These are phyloP conservation scores for Lycaon pictus DNA, from an alignment of 2,113 vertebrate species.

Conservation along the genomic window DNA sequence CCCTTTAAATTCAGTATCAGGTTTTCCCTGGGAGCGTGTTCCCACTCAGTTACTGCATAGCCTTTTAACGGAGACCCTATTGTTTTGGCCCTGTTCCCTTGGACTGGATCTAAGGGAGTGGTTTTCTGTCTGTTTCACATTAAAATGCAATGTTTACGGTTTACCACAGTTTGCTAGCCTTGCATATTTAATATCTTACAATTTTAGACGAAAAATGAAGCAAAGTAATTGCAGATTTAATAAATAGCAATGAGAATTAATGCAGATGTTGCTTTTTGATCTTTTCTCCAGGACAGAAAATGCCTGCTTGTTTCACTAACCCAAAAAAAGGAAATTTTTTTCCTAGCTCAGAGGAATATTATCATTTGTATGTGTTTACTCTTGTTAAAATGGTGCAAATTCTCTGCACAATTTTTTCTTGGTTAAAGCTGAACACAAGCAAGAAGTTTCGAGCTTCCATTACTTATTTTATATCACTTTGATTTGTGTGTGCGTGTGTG, in stretches of 20 bases:
- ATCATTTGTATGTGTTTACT: conserved; percentile 42
- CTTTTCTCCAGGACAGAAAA: conserved; percentile 41
- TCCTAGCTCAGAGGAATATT: not conserved
- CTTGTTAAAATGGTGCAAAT: conserved; percentile 20
- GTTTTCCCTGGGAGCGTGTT: not conserved
- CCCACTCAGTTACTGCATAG: not conserved
- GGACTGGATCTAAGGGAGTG: conserved; percentile 34
- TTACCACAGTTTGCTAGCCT: conserved; percentile 73
- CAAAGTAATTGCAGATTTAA: conserved; percentile 75
- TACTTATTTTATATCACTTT: not conserved
- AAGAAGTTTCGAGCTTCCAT: not conserved
- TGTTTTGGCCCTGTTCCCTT: conserved; percentile 59
- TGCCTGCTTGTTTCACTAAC: conserved; percentile 4
- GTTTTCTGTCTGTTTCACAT: conserved; percentile 76
- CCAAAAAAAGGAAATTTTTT: conserved; percentile 25
- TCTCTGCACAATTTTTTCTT: conserved; percentile 18
- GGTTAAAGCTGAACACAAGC: not conserved
- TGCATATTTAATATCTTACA: conserved; percentile 73
- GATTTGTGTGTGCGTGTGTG: not conserved
- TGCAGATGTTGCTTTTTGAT: conserved; percentile 62
- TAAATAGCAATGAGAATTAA: conserved; percentile 62
- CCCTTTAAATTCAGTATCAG: conserved; percentile 4
- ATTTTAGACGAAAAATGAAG: conserved; percentile 67
- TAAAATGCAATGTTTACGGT: conserved; percentile 77
- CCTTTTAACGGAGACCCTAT: conserved; percentile 55